Evolutionary conservation across 2,888 invertebrate genomes (phyloP).

Genomic region (Mamestra brassicae): DNA sequence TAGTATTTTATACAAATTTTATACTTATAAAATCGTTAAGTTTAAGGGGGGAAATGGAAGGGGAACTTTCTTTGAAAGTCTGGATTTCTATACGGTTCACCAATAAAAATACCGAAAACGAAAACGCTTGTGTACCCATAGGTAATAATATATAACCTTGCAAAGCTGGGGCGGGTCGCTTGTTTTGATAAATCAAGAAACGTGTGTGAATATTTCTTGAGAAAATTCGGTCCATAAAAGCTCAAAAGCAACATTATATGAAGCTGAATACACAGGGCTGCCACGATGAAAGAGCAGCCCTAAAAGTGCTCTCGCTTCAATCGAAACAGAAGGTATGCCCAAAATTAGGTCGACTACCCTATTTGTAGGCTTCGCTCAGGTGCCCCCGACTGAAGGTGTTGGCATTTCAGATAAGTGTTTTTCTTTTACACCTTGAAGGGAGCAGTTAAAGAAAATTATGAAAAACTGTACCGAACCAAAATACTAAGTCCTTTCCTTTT

Average conservation of each 20-base stretch:
- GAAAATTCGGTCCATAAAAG: background rate
- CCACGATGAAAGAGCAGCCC: conserved; percentile 10
- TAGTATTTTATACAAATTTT: too few species aligned
- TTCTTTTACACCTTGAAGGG: conserved; percentile 23
- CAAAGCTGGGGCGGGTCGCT: too few species aligned
- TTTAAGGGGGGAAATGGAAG: too few species aligned
- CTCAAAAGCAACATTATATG: background rate
- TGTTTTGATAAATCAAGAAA: too few species aligned
- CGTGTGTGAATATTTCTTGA: background rate
- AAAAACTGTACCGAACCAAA: background rate
- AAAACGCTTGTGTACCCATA: too few species aligned
- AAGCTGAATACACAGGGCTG: background rate
- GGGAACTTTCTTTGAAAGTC: too few species aligned
- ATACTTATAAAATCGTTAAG: too few species aligned
- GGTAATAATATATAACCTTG: too few species aligned
- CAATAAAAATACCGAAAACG: too few species aligned
- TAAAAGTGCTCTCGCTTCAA: conserved; percentile 41
- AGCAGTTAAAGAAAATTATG: background rate
- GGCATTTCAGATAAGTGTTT: conserved; percentile 38
- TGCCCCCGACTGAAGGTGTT: conserved; percentile 25
- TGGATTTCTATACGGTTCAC: too few species aligned
- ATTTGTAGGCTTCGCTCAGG: conserved; percentile 50
- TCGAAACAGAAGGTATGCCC: conserved; percentile 31
- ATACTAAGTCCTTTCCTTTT: background rate
- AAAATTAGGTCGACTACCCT: conserved; percentile 51